Base-by-base conservation (phyloP, 1,140 invertebrate species). In the Lucilia cuprina region DNA sequence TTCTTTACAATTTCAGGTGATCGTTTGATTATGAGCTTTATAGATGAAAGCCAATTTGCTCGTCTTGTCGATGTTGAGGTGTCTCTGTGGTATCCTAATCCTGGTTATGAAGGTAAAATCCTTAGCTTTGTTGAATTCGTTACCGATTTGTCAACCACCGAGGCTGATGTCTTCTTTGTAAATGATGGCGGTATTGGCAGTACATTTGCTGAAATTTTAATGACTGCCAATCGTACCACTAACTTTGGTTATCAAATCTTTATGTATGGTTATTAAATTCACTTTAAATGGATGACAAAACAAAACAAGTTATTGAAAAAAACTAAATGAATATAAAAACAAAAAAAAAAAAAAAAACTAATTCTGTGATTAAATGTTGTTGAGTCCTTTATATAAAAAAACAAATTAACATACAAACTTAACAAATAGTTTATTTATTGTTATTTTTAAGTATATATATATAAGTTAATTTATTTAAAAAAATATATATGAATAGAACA, bases 81-180 rank as follows among this genome's bases (percentile, higher is more conserved):
- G 13, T 17, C 82, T 8, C 84, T 90, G 85, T 80, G 82, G 3
- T 90, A 90, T 85, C 86, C 87, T 5, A 84, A 86, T 9, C 74
- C 49, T 7, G 70, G 77, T 8, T 83, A 84, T 1, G 50, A 55
- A 5, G 86, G 86, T 4, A 83, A 85, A 35, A 88, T 86, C 1
- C 60, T 90, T 50, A 90, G 87, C 50, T 82, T 77, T 83, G 87
- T 90, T 47, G 87, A 90, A 78, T 87, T 90, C 77, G 89, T 88
- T 74, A 88, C 88, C 85, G 88, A 89, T 60, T 83, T 86, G 30
- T 85, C 88, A 21, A 85, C 86, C 3, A 84, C 87, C 5, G 88
- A 89, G 85, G 87, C 87, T 0, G 84, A 86, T 17, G 86, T 87
- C 10, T 89, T 85, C 70, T 86, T 90, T 65, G 85, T 77, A 2